These are phyloP conservation scores for Erythrolamprus reginae DNA, from an alignment of 2,113 vertebrate genomes.

Conservation along the genomic window DNA sequence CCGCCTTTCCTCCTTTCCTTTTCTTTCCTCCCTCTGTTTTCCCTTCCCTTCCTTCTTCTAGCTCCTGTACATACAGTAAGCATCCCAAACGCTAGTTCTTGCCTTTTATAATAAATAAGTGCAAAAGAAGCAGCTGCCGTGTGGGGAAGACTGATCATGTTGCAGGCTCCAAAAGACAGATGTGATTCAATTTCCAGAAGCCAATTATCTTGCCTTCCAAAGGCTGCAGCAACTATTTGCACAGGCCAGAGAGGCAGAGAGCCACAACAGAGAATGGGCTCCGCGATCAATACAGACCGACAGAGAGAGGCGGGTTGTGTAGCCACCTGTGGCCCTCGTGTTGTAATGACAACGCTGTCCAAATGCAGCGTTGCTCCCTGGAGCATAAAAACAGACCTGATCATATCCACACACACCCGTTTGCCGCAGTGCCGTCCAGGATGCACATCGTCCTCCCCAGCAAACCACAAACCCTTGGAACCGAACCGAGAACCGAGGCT, in stretches of 20 bases:
- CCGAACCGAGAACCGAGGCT: neutral
- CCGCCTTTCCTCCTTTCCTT: neutral
- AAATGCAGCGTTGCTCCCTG: conserved; percentile 62
- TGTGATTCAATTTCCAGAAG: neutral
- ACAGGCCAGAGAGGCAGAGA: neutral
- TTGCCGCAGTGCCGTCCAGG: conserved; percentile 10
- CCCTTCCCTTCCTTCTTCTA: neutral
- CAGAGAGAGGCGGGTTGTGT: neutral
- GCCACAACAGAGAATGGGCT: conserved; percentile 7
- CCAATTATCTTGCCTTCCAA: neutral
- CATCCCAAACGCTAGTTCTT: neutral
- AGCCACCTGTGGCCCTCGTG: conserved; percentile 52
- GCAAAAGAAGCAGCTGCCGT: conserved; percentile 37
- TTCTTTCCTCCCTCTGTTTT: too few relatives aligned
- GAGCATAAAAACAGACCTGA: conserved; percentile 47
- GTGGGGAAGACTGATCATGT: neutral
- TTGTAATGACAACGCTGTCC: conserved; percentile 44
- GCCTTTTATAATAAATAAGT: neutral
- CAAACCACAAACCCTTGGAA: conserved; percentile 38
- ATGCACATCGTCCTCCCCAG: conserved; percentile 21
- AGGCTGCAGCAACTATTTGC: neutral
- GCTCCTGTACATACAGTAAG: neutral
- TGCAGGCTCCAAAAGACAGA: conserved; percentile 39
- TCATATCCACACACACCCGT: conserved; percentile 3
- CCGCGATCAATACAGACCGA: conserved; percentile 14